Conservation (phyloP, 2,888 invertebrate genomes). For the Synanthedon vespiformis region DNA sequence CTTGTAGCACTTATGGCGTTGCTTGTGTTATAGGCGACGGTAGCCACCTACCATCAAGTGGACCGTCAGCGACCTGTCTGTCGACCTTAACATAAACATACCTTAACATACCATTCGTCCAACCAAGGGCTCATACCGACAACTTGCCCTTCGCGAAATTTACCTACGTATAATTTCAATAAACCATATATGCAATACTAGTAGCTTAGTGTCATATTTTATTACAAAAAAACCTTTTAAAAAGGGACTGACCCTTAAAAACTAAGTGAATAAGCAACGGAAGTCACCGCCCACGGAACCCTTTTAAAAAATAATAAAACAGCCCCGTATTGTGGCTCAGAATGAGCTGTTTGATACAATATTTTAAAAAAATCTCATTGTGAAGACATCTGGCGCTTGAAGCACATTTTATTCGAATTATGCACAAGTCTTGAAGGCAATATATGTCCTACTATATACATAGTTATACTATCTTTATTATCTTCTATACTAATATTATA, state of each 20-base stretch:
- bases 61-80: too few species aligned
- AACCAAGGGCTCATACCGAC: too few species aligned
- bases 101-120: too few species aligned
- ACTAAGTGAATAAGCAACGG: constrained; percentile 21
- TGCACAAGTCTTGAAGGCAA: too few species aligned
- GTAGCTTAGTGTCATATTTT: constrained; percentile 26
- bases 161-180: not conserved
- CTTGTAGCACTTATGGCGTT: too few species aligned
- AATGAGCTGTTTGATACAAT: constrained; percentile 17
- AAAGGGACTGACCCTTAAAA: constrained; percentile 14
- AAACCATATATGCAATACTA: not conserved
- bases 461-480: too few species aligned
- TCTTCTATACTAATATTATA: too few species aligned
- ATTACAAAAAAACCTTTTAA: constrained; percentile 11
- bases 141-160: not conserved
- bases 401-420: not conserved
- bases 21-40: too few species aligned
- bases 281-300: constrained; percentile 32
- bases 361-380: constrained; percentile 11
- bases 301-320: constrained; percentile 39
- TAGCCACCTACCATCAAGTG: too few species aligned
- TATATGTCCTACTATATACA: too few species aligned
- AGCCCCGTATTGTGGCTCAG: constrained; percentile 12
- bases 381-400: constrained; percentile 12
- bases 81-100: too few species aligned